Base-by-base conservation (phyloP, 2,888 invertebrate species). In the Abrostola tripartita region DNA sequence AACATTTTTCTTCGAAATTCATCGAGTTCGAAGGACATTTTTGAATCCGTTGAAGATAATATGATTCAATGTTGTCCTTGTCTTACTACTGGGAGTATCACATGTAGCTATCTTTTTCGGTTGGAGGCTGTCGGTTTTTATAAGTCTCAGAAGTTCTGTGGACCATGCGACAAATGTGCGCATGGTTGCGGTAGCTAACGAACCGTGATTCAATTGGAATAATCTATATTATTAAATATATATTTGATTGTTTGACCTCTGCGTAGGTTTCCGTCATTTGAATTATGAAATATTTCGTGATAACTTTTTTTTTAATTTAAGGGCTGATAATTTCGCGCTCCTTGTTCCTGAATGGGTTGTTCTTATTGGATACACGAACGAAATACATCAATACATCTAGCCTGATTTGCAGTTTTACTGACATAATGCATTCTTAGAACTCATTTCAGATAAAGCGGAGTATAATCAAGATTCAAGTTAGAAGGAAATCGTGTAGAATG, bases 91-190 rank as follows among this genome's bases (percentile, higher is more conserved):
- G 52, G 51, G 59, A 68, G 76, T 74, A 78, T 74, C 61, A 55
- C 74, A 65, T 90, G 83, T 70, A 56, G 81, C 79, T 80, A 72
- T 91, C 92, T 85, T 90, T 82, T 81, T 92, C 88, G 80, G 74
- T 70, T 78, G 66, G 76, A 81, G 80, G 86, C 83, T 86, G 90
- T 92, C 92, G 82, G 89, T 93, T 93, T 93, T 93, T 92, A 90
- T 94, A 79, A 87, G 90, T 83, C 88, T 92, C 92, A 90, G 83
- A 90, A 90, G 92, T 89, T 92, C 90, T 79, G 76, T 90, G 90
- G 86, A 92, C 85, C 93, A 91, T 93, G 88, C 89, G 93, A 93
- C 94, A 93, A 93, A 93, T 93, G 94, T 88, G 92, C 92, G 93
- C 93, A 87, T 91, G 92, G 90, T 82, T 91, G 93, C 87, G 90